Evolutionary conservation across 2,888 invertebrate species (phyloP).

Genomic region (Lamproptera curius): DNA sequence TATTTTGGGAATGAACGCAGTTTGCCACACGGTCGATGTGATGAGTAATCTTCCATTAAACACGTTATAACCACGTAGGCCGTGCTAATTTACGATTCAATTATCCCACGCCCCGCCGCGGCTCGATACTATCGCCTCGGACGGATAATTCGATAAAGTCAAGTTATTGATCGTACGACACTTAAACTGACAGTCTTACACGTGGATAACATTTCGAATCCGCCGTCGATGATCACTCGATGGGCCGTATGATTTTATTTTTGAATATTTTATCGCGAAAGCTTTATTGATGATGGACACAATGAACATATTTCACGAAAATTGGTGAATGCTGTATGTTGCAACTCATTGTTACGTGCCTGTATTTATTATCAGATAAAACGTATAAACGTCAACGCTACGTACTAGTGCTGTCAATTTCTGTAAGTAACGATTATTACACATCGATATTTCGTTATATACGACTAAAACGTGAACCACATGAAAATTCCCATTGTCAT

Average conservation of each 20-base stretch:
- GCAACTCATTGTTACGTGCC: background rate
- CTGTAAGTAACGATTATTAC: no score
- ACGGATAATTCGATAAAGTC: slow-evolving; percentile 13
- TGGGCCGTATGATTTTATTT: background rate
- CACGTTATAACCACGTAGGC: slow-evolving; percentile 13
- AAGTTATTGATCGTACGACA: slow-evolving; percentile 14
- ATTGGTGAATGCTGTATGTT: background rate
- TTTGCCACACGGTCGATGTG: slow-evolving; percentile 4
- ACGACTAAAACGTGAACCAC: no score
- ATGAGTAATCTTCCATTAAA: slow-evolving; percentile 20
- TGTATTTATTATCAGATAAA: no score
- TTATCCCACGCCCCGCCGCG: slow-evolving; percentile 16
- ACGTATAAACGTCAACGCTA: no score
- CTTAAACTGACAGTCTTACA: slow-evolving; percentile 7
- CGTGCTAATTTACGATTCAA: slow-evolving; percentile 22
- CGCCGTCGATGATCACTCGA: background rate
- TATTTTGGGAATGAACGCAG: slow-evolving; percentile 10
- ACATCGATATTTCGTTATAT: no score
- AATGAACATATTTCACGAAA: background rate
- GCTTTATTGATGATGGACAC: background rate
- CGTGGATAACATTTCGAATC: background rate
- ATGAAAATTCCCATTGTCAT: no score
- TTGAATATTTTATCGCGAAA: no score
- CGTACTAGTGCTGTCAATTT: no score
- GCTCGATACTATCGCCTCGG: slow-evolving; percentile 9